These are phyloP conservation scores for Pseudochromis fuscus DNA, from an alignment of 2,797 vertebrate species.

Conservation along the genomic window DNA sequence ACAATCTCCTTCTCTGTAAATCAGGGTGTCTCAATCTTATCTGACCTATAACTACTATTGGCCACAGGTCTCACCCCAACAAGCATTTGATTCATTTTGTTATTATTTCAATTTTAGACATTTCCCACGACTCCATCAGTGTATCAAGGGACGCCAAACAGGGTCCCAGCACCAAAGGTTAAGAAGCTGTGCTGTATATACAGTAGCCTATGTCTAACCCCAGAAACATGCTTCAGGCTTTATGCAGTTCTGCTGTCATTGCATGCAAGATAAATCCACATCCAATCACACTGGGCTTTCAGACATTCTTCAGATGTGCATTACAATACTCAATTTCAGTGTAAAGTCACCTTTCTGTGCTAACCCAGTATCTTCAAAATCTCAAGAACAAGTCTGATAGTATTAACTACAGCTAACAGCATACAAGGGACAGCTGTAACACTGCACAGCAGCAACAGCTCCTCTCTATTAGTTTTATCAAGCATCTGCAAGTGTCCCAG, in stretches of 20 bases:
- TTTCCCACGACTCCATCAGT: constrained; percentile 10
- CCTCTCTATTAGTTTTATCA: constrained; percentile 20
- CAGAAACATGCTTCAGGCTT: constrained; percentile 57
- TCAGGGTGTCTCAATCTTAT: constrained; percentile 29
- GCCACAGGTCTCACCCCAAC: background rate
- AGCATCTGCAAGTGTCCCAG: constrained; percentile 31
- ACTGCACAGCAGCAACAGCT: constrained; percentile 43
- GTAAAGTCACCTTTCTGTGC: background rate
- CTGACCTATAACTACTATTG: background rate
- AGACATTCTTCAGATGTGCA: constrained; percentile 42
- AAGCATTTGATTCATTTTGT: background rate
- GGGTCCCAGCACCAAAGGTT: background rate
- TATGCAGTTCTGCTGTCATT: constrained; percentile 19
- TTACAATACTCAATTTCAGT: constrained; percentile 19
- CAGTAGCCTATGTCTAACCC: constrained; percentile 9
- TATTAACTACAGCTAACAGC: constrained; percentile 43
- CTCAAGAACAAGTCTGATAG: constrained; percentile 1
- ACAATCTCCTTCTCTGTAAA: constrained; percentile 1
- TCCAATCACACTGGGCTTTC: constrained; percentile 24
- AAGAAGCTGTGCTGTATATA: constrained; percentile 28
- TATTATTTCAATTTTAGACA: constrained; percentile 20
- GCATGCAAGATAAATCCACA: constrained; percentile 53
- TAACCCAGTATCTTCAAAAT: constrained; percentile 27
- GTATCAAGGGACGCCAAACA: constrained; percentile 11
- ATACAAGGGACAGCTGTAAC: constrained; percentile 34